These are phyloP conservation scores for Phenganax marumi DNA, from an alignment of 92 coral and sea anemone genomes.

Conservation along the genomic window DNA sequence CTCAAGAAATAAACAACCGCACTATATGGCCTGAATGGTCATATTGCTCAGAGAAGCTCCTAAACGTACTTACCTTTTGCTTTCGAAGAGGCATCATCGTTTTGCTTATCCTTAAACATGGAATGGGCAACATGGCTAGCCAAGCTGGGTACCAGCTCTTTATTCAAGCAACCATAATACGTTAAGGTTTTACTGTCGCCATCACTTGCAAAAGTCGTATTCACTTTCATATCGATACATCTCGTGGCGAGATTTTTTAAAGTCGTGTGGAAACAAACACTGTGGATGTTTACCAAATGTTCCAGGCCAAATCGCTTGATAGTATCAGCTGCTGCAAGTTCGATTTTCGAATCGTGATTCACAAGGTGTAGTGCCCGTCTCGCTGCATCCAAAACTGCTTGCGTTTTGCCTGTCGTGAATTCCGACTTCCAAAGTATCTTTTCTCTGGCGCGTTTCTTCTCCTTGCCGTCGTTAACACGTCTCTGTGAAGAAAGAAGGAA, in stretches of 20 bases:
- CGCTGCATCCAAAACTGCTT: conserved; percentile 95
- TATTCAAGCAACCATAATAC: conserved; percentile 81
- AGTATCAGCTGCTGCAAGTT: conserved; percentile 80
- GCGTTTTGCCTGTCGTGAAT: conserved; percentile 92
- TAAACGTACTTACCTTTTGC: not conserved
- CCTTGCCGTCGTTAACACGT: conserved; percentile 26
- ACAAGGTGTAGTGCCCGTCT: conserved; percentile 85
- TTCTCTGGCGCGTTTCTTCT: conserved; percentile 15
- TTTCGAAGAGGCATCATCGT: not conserved
- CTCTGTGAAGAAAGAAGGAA: conserved; percentile 5
- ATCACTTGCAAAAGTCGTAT: conserved; percentile 69
- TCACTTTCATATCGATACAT: conserved; percentile 72
- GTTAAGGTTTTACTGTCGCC: conserved; percentile 57
- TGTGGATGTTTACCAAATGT: conserved; percentile 61
- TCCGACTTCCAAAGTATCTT: conserved; percentile 61
- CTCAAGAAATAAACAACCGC: too few relatives aligned
- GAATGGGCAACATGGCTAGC: conserved; percentile 78
- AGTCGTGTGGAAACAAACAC: conserved; percentile 62
- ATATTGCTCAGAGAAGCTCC: too few relatives aligned
- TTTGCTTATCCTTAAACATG: conserved; percentile 76
- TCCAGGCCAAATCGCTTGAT: conserved; percentile 77
- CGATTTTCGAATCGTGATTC: conserved; percentile 81
- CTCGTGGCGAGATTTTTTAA: conserved; percentile 83
- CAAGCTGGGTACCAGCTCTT: conserved; percentile 78
- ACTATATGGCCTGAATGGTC: too few relatives aligned